phyloP scores from a whole-genome alignment of 2,797 vertebrate species.

The Argya squamiceps region DNA sequence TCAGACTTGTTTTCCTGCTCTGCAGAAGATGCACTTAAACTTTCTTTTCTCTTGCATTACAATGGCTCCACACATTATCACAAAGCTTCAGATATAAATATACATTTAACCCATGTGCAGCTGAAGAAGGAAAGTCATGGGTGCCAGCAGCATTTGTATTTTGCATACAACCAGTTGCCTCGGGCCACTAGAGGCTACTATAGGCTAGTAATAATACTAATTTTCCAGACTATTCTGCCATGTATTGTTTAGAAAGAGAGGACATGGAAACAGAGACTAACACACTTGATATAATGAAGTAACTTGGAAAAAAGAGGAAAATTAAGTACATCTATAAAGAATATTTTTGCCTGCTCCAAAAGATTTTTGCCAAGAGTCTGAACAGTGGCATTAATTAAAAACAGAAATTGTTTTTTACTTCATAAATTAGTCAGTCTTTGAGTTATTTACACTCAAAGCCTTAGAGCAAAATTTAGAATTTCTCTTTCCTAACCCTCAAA shows the following conservation, averaged over 20 bases:
- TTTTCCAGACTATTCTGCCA: conserved; percentile 22
- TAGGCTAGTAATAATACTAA: conserved; percentile 34
- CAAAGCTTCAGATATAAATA: not conserved
- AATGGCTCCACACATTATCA: not conserved
- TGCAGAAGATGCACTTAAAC: not conserved
- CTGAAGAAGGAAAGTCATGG: not conserved
- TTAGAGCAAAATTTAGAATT: not conserved
- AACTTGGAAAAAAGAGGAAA: not conserved
- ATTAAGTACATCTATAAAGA: not conserved
- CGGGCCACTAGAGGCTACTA: conserved; percentile 68
- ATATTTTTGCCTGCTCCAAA: not conserved
- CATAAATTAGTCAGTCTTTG: not conserved
- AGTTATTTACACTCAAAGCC: not conserved
- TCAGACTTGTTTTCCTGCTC: not conserved
- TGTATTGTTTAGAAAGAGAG: not conserved
- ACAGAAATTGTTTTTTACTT: not conserved
- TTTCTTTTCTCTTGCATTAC: not conserved
- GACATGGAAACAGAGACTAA: not conserved
- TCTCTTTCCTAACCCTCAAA: not conserved
- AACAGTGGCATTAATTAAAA: not conserved
- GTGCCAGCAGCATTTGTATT: not conserved
- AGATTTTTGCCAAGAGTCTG: not conserved
- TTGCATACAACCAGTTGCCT: conserved; percentile 20
- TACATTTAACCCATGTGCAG: not conserved
- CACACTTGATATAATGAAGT: not conserved